These are phyloP conservation scores for Arion vulgaris DNA, from an alignment of 1,140 invertebrate species.

Conservation along the genomic window DNA sequence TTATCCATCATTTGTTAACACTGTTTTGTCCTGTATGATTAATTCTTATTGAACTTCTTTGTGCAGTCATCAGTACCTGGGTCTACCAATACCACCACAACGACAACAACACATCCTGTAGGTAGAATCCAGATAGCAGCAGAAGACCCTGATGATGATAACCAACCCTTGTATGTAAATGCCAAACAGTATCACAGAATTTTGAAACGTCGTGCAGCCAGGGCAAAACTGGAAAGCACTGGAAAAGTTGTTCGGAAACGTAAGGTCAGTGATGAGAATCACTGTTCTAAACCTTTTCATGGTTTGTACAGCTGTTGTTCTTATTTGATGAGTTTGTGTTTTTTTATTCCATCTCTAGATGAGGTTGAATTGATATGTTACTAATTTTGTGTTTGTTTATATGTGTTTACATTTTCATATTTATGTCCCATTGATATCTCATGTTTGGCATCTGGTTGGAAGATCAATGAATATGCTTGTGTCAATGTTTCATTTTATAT, in stretches of 20 bases:
- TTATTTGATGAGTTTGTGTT: background rate
- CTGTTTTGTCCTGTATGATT: no score
- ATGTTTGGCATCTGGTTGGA: background rate
- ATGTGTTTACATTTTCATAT: slow-evolving; percentile 3
- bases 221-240: slow-evolving; percentile 70
- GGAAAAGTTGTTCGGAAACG: slow-evolving; percentile 77
- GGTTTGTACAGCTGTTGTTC: slow-evolving; percentile 38
- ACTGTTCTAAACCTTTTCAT: slow-evolving; percentile 39
- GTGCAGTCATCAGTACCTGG: slow-evolving; percentile 73
- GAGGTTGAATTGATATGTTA: no score
- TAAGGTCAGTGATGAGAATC: slow-evolving; percentile 42
- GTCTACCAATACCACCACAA: slow-evolving; percentile 70
- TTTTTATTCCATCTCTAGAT: no score
- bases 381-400: background rate
- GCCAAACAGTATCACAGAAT: slow-evolving; percentile 86
- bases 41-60: no score
- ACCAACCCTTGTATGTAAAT: slow-evolving; percentile 94
- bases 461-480: background rate
- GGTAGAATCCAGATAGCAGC: slow-evolving; percentile 79
- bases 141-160: slow-evolving; percentile 56
- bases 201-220: slow-evolving; percentile 69
- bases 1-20: no score
- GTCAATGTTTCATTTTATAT: background rate
- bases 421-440: background rate
- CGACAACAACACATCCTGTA: slow-evolving; percentile 31